These are phyloP conservation scores for Phyto melanocephala DNA, from an alignment of 2,888 invertebrate genomes.

Conservation along the genomic window DNA sequence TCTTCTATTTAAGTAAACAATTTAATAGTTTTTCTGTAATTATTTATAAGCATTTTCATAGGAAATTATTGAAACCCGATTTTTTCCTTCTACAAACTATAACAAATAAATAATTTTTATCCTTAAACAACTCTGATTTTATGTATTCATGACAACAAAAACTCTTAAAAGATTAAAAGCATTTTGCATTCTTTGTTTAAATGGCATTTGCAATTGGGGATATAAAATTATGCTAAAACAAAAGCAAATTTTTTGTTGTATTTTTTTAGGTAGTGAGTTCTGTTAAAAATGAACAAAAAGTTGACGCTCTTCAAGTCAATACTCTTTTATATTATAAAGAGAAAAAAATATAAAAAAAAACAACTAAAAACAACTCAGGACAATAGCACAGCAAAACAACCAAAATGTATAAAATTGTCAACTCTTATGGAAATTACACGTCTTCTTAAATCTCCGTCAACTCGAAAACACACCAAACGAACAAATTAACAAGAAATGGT, in stretches of 20 bases:
- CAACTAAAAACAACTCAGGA: conserved; percentile 26
- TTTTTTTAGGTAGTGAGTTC: conserved; percentile 39
- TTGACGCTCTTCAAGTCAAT: conserved; percentile 38
- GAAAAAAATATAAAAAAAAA: background rate
- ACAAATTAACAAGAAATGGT: conserved; percentile 34
- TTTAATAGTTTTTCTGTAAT: too few species aligned
- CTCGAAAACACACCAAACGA: conserved; percentile 36
- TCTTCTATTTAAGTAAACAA: too few species aligned
- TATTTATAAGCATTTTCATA: too few species aligned
- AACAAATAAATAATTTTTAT: too few species aligned
- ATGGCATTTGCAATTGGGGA: background rate
- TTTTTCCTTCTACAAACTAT: too few species aligned
- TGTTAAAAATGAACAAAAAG: conserved; percentile 4
- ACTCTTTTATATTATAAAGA: background rate
- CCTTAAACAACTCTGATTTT: too few species aligned
- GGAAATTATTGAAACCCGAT: too few species aligned
- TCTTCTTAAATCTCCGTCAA: conserved; percentile 43
- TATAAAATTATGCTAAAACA: conserved; percentile 1
- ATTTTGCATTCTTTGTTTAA: too few species aligned
- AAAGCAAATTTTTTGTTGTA: background rate
- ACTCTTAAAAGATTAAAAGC: too few species aligned
- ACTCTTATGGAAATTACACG: conserved; percentile 56
- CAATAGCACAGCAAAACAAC: conserved; percentile 45
- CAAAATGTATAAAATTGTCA: conserved; percentile 40
- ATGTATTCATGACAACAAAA: too few species aligned